These are phyloP conservation scores for Cerceris ruficornis DNA, from an alignment of 2,888 invertebrate genomes.

Conservation along the genomic window DNA sequence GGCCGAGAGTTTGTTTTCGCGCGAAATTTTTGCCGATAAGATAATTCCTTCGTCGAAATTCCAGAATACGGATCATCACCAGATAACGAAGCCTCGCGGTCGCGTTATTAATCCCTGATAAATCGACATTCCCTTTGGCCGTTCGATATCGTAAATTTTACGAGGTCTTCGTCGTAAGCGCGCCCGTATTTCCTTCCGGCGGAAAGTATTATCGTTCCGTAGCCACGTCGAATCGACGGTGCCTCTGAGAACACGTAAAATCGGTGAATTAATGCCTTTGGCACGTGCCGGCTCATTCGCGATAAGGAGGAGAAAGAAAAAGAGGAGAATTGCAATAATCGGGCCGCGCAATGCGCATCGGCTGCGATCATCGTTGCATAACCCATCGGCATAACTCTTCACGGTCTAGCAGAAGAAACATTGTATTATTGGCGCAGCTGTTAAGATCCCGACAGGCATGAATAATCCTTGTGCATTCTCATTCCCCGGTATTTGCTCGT, in stretches of 20 bases:
- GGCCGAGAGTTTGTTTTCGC: too few species aligned
- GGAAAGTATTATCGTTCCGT: not conserved
- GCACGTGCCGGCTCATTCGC: not conserved
- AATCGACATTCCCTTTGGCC: not conserved
- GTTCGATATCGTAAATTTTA: not conserved
- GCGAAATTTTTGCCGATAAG: too few species aligned
- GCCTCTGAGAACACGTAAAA: not conserved
- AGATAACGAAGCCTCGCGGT: too few species aligned
- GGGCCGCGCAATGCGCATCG: conserved; percentile 27
- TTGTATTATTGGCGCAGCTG: conserved; percentile 44
- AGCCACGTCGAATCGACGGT: not conserved
- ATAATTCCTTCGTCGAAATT: too few species aligned
- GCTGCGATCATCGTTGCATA: conserved; percentile 40
- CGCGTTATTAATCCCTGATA: not conserved
- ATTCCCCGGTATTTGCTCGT: conserved; percentile 40
- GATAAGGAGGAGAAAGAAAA: conserved; percentile 5
- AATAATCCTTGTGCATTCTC: conserved; percentile 30
- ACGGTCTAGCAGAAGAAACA: conserved; percentile 29
- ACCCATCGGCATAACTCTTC: conserved; percentile 30
- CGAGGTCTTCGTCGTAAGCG: not conserved
- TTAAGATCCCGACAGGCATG: conserved; percentile 25
- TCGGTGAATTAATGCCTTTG: conserved; percentile 8
- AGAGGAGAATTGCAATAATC: conserved; percentile 22
- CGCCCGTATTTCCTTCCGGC: not conserved
- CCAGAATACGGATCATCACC: too few species aligned